These are phyloP conservation scores for Zoroaster sp. DNA, from an alignment of 53 echinoderm and acorn worm genomes.

Conservation along the genomic window DNA sequence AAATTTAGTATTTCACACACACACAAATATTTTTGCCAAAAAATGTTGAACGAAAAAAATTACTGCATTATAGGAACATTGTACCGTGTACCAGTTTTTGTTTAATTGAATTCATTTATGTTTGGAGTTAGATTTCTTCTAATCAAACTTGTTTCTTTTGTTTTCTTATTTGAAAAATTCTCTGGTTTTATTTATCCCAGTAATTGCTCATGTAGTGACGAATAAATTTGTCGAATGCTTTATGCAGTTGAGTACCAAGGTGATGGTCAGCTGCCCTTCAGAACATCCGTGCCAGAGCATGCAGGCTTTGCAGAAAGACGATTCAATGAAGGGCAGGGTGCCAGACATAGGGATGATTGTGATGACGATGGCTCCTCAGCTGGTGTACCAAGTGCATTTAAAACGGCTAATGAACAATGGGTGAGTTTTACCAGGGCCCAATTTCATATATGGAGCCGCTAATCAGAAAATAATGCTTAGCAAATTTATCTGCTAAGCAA, in stretches of 20 bases:
- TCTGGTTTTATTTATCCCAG: not conserved
- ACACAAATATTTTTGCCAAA: no score
- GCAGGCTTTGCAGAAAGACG: constrained; percentile 8
- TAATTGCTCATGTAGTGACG: no score
- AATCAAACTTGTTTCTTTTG: no score
- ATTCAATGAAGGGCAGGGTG: constrained; percentile 7
- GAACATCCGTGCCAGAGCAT: constrained; percentile 21
- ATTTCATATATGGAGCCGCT: not conserved
- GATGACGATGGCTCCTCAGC: not conserved
- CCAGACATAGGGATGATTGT: not conserved
- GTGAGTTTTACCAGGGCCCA: constrained; percentile 22
- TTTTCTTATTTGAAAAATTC: not conserved
- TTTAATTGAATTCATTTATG: no score
- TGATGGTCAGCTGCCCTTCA: constrained; percentile 49
- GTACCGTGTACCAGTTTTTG: no score
- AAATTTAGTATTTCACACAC: no score
- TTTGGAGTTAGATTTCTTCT: no score
- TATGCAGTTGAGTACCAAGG: constrained; percentile 35
- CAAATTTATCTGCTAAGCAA: no score
- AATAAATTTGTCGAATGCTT: no score
- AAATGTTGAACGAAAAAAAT: no score
- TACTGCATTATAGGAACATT: no score
- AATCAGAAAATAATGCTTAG: not conserved
- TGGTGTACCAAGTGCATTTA: constrained; percentile 55
- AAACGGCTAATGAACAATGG: constrained; percentile 73